Percentiles rank a stretch among this genome's conserved stretches.
These are phyloP conservation scores for Lepilemur septentrionalis DNA, from an alignment of 2,797 vertebrate species.

Conservation along the genomic window DNA sequence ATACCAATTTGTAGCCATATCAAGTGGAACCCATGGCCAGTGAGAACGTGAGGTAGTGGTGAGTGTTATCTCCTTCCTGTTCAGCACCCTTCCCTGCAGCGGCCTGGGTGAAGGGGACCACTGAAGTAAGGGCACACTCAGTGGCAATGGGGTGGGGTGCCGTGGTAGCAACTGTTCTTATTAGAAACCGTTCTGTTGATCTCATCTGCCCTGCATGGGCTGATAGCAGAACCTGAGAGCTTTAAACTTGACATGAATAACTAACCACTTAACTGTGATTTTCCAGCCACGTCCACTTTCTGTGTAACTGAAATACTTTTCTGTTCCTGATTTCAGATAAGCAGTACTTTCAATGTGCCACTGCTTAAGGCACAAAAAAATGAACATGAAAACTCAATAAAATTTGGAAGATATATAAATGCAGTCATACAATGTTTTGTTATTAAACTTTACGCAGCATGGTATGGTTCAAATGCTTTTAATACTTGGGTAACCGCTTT, in stretches of 20 bases:
- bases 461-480: slow-evolving; percentile 20
- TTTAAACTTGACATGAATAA: not conserved
- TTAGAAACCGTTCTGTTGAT: not conserved
- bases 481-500: not conserved
- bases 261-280: slow-evolving; percentile 9
- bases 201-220: not conserved
- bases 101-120: not conserved
- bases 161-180: not conserved
- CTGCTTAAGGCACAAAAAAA: not conserved
- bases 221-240: not conserved
- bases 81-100: not conserved
- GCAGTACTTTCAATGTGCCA: not conserved
- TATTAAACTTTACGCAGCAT: slow-evolving; percentile 1
- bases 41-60: not conserved
- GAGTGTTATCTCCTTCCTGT: not conserved
- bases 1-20: not conserved
- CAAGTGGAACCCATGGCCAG: not conserved
- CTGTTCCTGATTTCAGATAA: slow-evolving; percentile 33
- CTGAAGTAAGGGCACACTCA: not conserved
- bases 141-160: not conserved
- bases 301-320: not conserved
- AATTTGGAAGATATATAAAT: not conserved
- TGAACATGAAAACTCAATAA: not conserved
- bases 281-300: slow-evolving; percentile 4
- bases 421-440: not conserved